Evolutionary conservation across 1,140 invertebrate species (phyloP), one percentile per base, ranked within the genome.

Genomic region (Cyclina sinensis): DNA sequence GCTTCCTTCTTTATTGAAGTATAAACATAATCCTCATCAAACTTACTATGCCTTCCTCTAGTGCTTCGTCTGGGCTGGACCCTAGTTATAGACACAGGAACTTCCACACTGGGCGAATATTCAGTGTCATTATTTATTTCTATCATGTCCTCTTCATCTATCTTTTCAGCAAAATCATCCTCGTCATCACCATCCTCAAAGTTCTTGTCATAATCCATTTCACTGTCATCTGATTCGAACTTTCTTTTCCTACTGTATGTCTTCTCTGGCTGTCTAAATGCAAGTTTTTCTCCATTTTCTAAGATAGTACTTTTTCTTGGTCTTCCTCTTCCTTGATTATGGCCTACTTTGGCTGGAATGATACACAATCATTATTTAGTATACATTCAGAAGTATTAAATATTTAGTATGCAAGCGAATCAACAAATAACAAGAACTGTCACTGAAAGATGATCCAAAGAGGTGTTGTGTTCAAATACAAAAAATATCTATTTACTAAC

Each of bases 61-160:
- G 89, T 73, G 35, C 88, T 89, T 43, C 92, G 46, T n/a, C 89
- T 86, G n/a, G 91, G 91, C 62, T 91, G 86, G 21, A 92, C 86
- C 32, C 91, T 24, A 1, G 43, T 21, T 9, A 57, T 43, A 21
- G 84, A 54, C 37, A n/a, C 59, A 32, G 30, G 30, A 7, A 48
- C 27, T 43, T 32, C 37, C 18, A 46, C 51, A 18, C 35, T 76
- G 24, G 85, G 51, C 7, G 39, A 57, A 74, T 78, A 65, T 83
- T 85, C 80, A 62, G 48, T 39, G 73, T 88, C 76, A 51, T 80
- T 73, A 32, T 86, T 84, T 48, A 32, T 74, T 1, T 81, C 73
- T 7, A 24, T 74, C 0, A 48, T 43, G 3, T 65, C 76, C 21
- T n/a, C 88, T 48, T 70, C 86, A 73, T 62, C 62, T 21, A 68